Percentiles rank a stretch among this genome's conserved stretches.
phyloP scores from a whole-genome alignment of 1,140 invertebrate genomes.

The Aphidius gifuensis region DNA sequence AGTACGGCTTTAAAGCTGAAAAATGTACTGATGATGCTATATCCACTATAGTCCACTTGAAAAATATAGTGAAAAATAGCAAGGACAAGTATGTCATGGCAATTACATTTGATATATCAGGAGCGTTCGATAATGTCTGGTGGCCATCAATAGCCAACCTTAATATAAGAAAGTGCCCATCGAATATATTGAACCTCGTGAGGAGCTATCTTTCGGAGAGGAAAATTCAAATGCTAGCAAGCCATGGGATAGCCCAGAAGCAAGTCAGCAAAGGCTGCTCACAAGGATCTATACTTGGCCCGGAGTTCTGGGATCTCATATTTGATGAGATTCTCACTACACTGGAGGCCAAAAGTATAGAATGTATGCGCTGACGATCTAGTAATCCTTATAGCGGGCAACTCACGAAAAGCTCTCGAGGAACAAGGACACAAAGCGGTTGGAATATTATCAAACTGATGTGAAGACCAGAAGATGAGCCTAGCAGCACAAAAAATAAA shows the following conservation, averaged over 20 bases:
- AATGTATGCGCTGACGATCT: no score
- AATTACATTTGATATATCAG: conserved; percentile 48
- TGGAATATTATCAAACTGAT: no score
- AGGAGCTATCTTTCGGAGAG: no score
- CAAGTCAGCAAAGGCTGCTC: conserved; percentile 45
- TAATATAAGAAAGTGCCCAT: conserved; percentile 24
- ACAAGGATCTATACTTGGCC: conserved; percentile 51
- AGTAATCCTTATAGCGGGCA: no score
- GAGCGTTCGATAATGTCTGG: conserved; percentile 49
- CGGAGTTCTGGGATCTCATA: conserved; percentile 43
- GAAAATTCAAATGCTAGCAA: conserved; percentile 25
- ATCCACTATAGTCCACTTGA: conserved; percentile 32
- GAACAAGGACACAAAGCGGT: no score
- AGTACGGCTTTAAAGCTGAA: conserved; percentile 39
- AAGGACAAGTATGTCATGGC: conserved; percentile 34
- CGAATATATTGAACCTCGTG: conserved; percentile 33
- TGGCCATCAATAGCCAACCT: conserved; percentile 40
- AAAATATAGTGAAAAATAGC: background rate
- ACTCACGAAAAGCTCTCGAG: no score
- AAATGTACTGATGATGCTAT: conserved; percentile 47
- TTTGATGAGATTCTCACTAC: no score
- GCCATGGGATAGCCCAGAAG: conserved; percentile 21
- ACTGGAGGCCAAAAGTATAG: no score
- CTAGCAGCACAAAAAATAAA: conserved; percentile 29
- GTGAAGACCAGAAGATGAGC: no score